A percentile compares a stretch with the other conserved stretches of the same genome.
Evolutionary conservation across 2,888 invertebrate genomes (phyloP).

Genomic region (Dryobotodes eremita): DNA sequence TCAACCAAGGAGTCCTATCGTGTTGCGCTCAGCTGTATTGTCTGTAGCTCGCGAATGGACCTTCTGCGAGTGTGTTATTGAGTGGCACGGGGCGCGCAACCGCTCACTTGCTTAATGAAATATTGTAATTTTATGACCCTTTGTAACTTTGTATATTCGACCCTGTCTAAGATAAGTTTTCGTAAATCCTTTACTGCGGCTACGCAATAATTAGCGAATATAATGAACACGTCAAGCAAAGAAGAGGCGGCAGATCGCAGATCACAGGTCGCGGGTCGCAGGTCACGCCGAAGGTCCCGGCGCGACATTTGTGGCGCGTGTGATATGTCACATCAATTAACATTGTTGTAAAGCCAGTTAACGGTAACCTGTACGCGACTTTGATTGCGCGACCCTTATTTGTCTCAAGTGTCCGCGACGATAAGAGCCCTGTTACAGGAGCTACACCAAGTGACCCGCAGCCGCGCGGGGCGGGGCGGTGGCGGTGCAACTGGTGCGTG

Average conservation of each 20-base stretch:
- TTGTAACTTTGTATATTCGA: conserved; percentile 51
- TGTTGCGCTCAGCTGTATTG: neutral
- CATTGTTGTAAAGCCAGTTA: conserved; percentile 22
- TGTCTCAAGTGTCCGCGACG: neutral
- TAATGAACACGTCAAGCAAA: conserved; percentile 39
- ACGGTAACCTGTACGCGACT: neutral
- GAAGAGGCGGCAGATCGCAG: conserved; percentile 33
- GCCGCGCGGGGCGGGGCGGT: neutral
- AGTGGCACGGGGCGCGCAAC: neutral
- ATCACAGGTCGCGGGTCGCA: conserved; percentile 29
- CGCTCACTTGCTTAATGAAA: conserved; percentile 29
- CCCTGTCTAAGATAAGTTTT: conserved; percentile 41
- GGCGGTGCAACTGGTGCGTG: neutral
- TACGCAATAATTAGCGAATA: conserved; percentile 60
- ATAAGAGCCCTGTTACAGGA: neutral
- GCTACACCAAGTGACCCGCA: neutral
- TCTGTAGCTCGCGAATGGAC: neutral
- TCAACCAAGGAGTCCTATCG: no score
- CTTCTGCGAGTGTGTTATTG: neutral
- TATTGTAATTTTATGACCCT: conserved; percentile 53
- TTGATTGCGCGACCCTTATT: neutral
- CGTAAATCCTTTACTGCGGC: conserved; percentile 45
- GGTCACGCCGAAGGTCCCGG: conserved; percentile 26
- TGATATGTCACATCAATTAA: conserved; percentile 45
- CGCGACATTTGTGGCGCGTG: conserved; percentile 10